Percentiles rank a stretch among this genome's conserved stretches.
phyloP scores from a whole-genome alignment of 2,797 vertebrate genomes.

The Aselliscus stoliczkanus region DNA sequence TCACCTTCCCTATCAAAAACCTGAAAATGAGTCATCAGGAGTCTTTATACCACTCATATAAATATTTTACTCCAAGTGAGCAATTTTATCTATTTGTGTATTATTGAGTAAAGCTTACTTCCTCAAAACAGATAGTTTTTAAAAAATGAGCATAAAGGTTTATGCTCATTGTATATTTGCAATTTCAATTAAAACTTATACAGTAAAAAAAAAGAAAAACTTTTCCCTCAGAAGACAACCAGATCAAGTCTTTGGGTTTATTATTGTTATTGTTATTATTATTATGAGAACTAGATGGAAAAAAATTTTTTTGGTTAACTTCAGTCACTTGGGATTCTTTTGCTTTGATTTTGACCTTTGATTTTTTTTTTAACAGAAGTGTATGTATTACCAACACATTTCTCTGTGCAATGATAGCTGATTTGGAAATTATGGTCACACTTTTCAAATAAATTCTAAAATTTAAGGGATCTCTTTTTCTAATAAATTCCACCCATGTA shows the following conservation, averaged over 20 bases:
- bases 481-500: background rate
- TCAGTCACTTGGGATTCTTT: background rate
- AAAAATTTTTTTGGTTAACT: background rate
- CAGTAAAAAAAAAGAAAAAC: background rate
- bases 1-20: background rate
- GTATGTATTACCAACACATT: background rate
- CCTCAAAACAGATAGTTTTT: background rate
- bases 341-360: background rate
- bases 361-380: background rate
- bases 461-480: background rate
- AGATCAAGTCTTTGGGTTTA: background rate
- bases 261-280: background rate
- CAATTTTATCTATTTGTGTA: background rate
- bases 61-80: background rate
- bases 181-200: background rate
- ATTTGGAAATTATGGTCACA: background rate
- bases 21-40: background rate
- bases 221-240: background rate
- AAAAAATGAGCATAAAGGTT: background rate
- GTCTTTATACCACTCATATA: background rate
- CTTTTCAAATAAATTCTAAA: constrained; percentile 23
- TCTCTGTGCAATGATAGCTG: background rate
- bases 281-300: background rate
- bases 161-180: background rate
- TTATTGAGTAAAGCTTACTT: background rate